phyloP scores from a whole-genome alignment of 2,113 vertebrate species.

The Salminus brasiliensis region DNA sequence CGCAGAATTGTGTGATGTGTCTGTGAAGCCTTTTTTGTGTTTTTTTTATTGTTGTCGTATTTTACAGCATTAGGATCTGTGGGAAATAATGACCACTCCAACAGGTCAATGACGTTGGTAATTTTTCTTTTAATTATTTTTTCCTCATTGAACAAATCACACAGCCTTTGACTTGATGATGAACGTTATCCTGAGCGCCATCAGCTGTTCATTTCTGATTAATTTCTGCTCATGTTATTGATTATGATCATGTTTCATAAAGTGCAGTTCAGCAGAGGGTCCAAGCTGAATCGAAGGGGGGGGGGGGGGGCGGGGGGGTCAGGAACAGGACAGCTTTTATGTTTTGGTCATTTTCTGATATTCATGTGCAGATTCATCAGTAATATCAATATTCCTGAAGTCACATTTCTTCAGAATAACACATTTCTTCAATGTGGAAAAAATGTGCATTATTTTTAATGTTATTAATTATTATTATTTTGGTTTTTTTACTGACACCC shows the following conservation, averaged over 20 bases:
- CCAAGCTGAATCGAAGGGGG: too few species aligned
- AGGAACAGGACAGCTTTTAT: background rate
- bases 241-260: background rate
- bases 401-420: background rate
- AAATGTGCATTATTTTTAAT: background rate
- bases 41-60: constrained; percentile 95
- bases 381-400: background rate
- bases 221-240: background rate
- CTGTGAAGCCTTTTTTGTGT: constrained; percentile 86
- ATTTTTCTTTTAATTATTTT: constrained; percentile 91
- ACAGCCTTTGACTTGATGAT: constrained; percentile 34
- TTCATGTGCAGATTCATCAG: background rate
- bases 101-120: constrained; percentile 97
- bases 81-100: constrained; percentile 94
- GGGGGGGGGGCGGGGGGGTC: too few species aligned
- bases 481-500: background rate
- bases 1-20: constrained; percentile 77
- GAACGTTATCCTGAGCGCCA: background rate
- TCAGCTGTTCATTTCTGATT: background rate
- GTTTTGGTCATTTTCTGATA: background rate
- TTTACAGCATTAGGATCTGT: constrained; percentile 98
- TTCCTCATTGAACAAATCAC: constrained; percentile 82
- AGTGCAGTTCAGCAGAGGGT: too few species aligned
- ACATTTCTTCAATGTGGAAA: constrained; percentile 49
- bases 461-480: background rate